Evolutionary conservation across 2,888 invertebrate species (phyloP), one percentile per base, ranked within the genome.

Genomic region (Patella pellucida): DNA sequence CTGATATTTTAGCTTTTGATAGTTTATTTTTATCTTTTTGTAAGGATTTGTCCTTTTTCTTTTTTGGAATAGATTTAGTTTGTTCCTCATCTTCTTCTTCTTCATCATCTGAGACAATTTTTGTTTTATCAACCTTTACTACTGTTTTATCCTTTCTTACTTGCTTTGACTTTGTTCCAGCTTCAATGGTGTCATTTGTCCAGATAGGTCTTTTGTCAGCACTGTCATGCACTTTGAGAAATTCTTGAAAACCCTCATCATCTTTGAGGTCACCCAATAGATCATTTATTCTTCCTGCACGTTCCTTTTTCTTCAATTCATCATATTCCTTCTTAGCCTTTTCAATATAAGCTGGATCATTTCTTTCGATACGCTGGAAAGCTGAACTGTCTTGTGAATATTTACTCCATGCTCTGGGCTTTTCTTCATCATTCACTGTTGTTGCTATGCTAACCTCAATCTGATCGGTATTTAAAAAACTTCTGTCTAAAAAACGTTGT

Each of bases 371-470:
- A 23, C 75, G 79, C 74, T 83, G 93, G 85, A 93, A 94, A 7
- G 93, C 93, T 76, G 94, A 93, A 89, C 95, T 96, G 78, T 96
- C 96, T 56, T 93, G 90, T 0, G 97, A 94, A 92, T 97, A 95
- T 92, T 97, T 97, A 90, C 97, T 98, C 97, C 97, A 97, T 0
- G 97, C 94, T 91, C 95, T 94, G 1, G 97, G 96, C 90, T 97
- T 97, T 73, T 93, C 88, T 3, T 79, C 80, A 77, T 91, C 91
- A 4, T 91, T 90, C 75, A 93, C 52, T 76, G 56, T 74, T 75
- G 16, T 79, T 74, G 31, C 79, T 75, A 74, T 62, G 27, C 77
- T 52, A 82, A 92, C 96, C 83, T 93, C 92, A 79, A 99, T 95
- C 92, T 94, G 95, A 86, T 94, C 94, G 1, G 96, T 95, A 83